phyloP scores from a whole-genome alignment of 2,113 vertebrate species.

The Boleophthalmus pectinirostris region DNA sequence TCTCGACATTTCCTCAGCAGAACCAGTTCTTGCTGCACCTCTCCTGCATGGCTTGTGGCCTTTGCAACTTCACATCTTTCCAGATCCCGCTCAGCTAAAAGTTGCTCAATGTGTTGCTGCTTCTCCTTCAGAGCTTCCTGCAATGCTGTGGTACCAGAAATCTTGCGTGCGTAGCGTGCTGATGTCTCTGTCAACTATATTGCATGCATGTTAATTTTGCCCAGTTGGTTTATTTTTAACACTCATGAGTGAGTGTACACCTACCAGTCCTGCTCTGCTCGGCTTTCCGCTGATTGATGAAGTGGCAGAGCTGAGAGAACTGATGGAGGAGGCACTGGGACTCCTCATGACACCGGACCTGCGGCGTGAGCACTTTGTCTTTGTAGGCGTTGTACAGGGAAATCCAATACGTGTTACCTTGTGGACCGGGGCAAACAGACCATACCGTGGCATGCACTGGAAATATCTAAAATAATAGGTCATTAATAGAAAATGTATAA shows the following conservation, averaged over 20 bases:
- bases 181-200: conserved; percentile 95
- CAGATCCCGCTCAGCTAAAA: conserved; percentile 92
- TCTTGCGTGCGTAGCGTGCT: conserved; percentile 92
- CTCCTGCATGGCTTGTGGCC: conserved; percentile 93
- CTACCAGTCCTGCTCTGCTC: conserved; percentile 94
- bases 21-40: conserved; percentile 90
- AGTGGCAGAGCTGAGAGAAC: conserved; percentile 93
- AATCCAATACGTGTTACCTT: conserved; percentile 98
- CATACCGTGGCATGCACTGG: conserved; percentile 93
- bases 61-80: conserved; percentile 95
- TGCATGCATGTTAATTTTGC: background rate
- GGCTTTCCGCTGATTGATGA: conserved; percentile 96
- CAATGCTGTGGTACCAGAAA: conserved; percentile 95
- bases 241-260: background rate
- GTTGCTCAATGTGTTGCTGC: conserved; percentile 98
- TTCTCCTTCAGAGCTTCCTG: conserved; percentile 99
- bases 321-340: conserved; percentile 93
- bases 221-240: background rate
- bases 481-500: background rate
- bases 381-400: conserved; percentile 93
- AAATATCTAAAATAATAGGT: conserved; percentile 83
- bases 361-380: conserved; percentile 82
- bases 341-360: conserved; percentile 85
- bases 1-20: conserved; percentile 89
- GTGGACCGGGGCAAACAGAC: conserved; percentile 94